phyloP scores from a whole-genome alignment of 2,113 vertebrate species.

The Entosphenus tridentatus region DNA sequence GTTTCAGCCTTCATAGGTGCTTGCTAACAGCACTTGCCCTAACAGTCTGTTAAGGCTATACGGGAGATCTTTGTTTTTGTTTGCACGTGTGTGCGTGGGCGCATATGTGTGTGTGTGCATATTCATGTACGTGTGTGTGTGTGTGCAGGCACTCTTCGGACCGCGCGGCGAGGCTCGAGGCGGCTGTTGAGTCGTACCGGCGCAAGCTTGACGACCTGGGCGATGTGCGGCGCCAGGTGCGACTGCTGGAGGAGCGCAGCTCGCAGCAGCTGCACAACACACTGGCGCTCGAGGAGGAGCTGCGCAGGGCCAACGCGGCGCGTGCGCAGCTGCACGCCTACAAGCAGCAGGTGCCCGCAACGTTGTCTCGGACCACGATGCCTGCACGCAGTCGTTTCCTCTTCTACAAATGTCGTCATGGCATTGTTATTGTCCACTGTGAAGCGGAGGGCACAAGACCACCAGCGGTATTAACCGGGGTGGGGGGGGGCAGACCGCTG shows the following conservation, averaged over 20 bases:
- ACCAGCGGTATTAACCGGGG: not conserved
- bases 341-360: slow-evolving; percentile 49
- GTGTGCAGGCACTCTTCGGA: slow-evolving; percentile 46
- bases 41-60: no score
- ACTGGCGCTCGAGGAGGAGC: slow-evolving; percentile 72
- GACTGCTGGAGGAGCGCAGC: slow-evolving; percentile 59
- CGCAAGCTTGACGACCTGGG: slow-evolving; percentile 55
- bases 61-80: no score
- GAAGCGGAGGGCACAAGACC: no score
- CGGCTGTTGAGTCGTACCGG: slow-evolving; percentile 46
- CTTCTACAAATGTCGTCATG: no score
- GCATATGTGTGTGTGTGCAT: no score
- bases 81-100: no score
- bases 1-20: no score
- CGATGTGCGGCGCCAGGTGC: slow-evolving; percentile 55
- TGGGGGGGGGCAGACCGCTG: not conserved
- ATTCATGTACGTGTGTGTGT: not conserved
- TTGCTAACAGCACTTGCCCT: no score
- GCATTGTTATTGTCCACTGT: no score
- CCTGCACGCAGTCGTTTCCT: no score
- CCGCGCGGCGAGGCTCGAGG: slow-evolving; percentile 46
- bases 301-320: slow-evolving; percentile 76
- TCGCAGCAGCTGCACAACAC: slow-evolving; percentile 56
- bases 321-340: slow-evolving; percentile 73
- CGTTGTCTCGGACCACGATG: no score